Conservation (phyloP, 2,113 vertebrate genomes). For the Anguilla japonica region DNA sequence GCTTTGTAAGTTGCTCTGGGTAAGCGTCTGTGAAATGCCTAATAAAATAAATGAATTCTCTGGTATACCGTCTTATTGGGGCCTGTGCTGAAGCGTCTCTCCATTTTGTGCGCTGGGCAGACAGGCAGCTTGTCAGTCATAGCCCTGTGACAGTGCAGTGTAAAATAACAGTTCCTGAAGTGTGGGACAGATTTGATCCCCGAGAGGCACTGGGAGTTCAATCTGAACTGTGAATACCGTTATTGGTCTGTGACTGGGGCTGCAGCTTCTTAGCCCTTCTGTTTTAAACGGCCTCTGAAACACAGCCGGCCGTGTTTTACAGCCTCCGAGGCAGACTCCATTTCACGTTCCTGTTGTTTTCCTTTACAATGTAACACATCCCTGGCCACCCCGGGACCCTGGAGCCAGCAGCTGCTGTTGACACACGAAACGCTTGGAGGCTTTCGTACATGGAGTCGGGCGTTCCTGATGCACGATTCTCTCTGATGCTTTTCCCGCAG, state of each 20-base stretch:
- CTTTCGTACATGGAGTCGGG: background rate
- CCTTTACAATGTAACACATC: background rate
- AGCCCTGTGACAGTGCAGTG: background rate
- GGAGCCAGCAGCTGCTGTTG: background rate
- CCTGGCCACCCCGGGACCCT: background rate
- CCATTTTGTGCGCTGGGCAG: no score
- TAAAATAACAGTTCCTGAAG: background rate
- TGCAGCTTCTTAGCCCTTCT: background rate
- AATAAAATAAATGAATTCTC: no score
- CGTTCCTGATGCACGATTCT: background rate
- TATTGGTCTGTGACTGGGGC: background rate
- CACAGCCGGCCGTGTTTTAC: background rate
- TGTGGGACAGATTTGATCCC: background rate
- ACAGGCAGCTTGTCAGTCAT: background rate
- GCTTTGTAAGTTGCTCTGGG: no score
- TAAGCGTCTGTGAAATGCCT: no score
- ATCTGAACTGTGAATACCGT: background rate
- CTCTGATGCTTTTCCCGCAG: slow-evolving; percentile 57
- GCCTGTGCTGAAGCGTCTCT: no score
- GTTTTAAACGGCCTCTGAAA: background rate
- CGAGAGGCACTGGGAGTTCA: background rate
- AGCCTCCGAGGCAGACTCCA: background rate
- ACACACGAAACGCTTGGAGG: background rate
- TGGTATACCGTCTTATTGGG: no score
- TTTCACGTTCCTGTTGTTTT: background rate